phyloP scores from a whole-genome alignment of 1,140 invertebrate genomes.

The Bombus haemorrhoidalis region DNA sequence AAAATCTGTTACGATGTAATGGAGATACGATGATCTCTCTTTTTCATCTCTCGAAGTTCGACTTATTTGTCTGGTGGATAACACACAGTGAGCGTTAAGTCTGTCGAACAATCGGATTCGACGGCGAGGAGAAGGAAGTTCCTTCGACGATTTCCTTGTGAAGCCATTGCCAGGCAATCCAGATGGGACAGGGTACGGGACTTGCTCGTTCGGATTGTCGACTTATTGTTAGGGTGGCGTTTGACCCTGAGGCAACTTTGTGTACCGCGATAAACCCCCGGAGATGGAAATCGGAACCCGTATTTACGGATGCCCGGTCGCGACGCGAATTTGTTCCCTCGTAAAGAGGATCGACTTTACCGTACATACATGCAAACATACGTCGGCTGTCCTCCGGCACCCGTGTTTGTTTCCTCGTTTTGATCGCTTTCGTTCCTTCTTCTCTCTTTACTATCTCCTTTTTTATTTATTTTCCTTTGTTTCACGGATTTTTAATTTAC shows the following conservation, averaged over 20 bases:
- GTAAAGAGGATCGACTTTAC: constrained; percentile 3
- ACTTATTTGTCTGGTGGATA: constrained; percentile 16
- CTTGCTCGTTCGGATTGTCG: neutral
- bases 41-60: constrained; percentile 15
- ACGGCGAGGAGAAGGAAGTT: neutral
- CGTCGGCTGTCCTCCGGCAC: neutral
- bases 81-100: neutral
- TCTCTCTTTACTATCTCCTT: no score
- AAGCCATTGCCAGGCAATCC: constrained; percentile 51
- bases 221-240: constrained; percentile 52
- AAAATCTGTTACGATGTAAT: constrained; percentile 2
- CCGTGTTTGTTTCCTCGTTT: neutral
- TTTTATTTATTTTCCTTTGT: neutral
- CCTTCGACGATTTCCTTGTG: constrained; percentile 34
- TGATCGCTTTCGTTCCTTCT: neutral
- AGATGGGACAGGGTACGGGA: neutral
- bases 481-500: neutral
- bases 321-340: constrained; percentile 24
- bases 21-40: constrained; percentile 9
- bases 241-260: constrained; percentile 34
- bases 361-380: no score
- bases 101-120: constrained; percentile 20
- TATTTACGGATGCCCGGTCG: constrained; percentile 29
- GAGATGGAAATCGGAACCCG: constrained; percentile 51
- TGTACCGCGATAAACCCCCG: constrained; percentile 36